A percentile compares a stretch with the other conserved stretches of the same genome.
Evolutionary conservation across 2,113 vertebrate genomes (phyloP).

Genomic region (Phaethornis superciliosus): DNA sequence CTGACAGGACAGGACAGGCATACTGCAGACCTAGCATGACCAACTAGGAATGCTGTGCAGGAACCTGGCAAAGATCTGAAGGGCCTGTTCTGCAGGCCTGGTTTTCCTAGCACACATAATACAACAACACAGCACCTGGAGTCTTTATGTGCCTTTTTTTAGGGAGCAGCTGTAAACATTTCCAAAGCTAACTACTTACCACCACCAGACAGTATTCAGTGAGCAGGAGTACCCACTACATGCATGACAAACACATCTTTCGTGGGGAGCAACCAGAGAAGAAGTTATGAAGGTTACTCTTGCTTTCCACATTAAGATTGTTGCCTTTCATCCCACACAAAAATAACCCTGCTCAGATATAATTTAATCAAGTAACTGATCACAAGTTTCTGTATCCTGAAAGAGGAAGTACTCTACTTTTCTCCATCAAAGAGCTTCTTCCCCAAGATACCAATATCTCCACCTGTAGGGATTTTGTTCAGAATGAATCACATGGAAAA

Average conservation of each 20-base stretch:
- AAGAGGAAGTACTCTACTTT: neutral
- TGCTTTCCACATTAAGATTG: neutral
- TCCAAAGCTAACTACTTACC: neutral
- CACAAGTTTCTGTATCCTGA: too few relatives aligned
- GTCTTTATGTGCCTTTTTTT: neutral
- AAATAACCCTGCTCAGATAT: neutral
- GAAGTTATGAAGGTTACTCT: neutral
- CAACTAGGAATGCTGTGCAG: accelerated
- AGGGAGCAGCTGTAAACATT: neutral
- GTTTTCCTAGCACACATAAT: neutral
- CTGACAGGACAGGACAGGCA: neutral
- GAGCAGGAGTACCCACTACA: neutral
- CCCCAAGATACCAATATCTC: neutral
- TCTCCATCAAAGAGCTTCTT: neutral
- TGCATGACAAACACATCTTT: neutral
- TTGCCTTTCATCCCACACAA: neutral
- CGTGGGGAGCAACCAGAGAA: neutral
- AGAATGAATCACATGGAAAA: neutral
- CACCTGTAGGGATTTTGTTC: neutral
- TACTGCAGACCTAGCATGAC: neutral
- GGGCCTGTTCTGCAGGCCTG: neutral
- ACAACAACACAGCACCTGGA: neutral
- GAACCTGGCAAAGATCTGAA: neutral
- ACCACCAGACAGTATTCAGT: neutral
- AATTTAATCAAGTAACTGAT: neutral